Evolutionary conservation across 2,113 vertebrate species (phyloP).

Genomic region (Marcusenius ussheri): DNA sequence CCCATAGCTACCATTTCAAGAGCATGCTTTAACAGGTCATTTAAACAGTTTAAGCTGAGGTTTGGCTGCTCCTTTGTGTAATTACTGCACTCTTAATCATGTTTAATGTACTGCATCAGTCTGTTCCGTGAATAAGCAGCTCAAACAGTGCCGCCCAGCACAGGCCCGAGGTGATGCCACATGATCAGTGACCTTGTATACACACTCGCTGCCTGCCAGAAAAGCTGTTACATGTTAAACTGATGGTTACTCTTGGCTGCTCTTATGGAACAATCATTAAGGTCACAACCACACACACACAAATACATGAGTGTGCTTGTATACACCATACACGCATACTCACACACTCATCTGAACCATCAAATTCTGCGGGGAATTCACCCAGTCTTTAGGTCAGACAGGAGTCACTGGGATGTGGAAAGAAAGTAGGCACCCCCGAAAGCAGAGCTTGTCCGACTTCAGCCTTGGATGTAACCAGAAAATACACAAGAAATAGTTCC

Average conservation of each 20-base stretch:
- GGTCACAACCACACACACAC: neutral
- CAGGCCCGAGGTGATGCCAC: neutral
- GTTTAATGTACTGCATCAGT: neutral
- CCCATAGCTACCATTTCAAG: neutral
- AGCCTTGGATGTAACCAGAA: neutral
- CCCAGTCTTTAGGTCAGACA: neutral
- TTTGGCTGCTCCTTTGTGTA: neutral
- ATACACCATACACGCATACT: neutral
- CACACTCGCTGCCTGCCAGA: neutral
- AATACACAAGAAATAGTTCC: neutral
- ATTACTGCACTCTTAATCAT: neutral
- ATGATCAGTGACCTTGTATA: neutral
- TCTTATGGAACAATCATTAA: neutral
- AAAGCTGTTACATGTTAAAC: neutral
- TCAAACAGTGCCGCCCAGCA: neutral
- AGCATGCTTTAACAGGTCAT: neutral
- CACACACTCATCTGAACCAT: neutral
- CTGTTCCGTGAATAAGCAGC: neutral
- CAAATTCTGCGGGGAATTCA: neutral
- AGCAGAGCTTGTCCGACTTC: neutral
- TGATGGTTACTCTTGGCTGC: neutral
- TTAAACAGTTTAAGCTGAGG: neutral
- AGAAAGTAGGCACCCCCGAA: too few species aligned
- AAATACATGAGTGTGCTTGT: neutral
- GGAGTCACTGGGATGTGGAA: neutral